Percentiles rank a stretch among this genome's conserved stretches.
Evolutionary conservation across 92 coral and sea anemone species (phyloP).

Genomic region (Palythoa grandiflora): DNA sequence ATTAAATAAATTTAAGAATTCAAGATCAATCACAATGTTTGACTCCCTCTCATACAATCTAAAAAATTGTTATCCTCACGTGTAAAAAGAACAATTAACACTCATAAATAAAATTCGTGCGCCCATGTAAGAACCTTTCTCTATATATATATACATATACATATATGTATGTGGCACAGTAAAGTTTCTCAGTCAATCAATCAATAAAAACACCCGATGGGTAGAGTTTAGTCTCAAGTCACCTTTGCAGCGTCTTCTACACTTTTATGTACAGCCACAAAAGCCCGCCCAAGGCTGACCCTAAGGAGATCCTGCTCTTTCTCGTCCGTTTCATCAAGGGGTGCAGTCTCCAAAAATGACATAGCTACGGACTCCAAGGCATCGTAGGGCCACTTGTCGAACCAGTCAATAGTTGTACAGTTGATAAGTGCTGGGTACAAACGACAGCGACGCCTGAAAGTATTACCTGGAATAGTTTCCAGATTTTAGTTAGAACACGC

Average conservation of each 20-base stretch:
- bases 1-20: too few species aligned
- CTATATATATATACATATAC: not conserved
- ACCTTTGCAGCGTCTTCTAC: slow-evolving; percentile 77
- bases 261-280: slow-evolving; percentile 81
- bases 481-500: not conserved
- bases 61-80: too few species aligned
- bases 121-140: not conserved
- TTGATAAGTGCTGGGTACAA: slow-evolving; percentile 93
- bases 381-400: slow-evolving; percentile 93
- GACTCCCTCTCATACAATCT: too few species aligned
- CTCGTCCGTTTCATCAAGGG: slow-evolving; percentile 60
- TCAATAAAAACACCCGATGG: not conserved
- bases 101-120: too few species aligned
- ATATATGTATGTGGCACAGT: not conserved
- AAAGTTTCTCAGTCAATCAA: not conserved
- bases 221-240: not conserved
- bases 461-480: slow-evolving; percentile 8
- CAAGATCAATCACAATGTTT: too few species aligned
- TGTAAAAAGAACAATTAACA: too few species aligned
- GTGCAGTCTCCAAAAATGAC: slow-evolving; percentile 77
- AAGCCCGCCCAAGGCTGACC: slow-evolving; percentile 60
- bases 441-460: slow-evolving; percentile 89
- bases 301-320: slow-evolving; percentile 47
- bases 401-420: slow-evolving; percentile 97
- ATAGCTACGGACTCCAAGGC: slow-evolving; percentile 91